Percentiles rank a stretch among this genome's conserved stretches.
Conservation (phyloP, 2,888 invertebrate genomes). For the Drosophila meridiana region DNA sequence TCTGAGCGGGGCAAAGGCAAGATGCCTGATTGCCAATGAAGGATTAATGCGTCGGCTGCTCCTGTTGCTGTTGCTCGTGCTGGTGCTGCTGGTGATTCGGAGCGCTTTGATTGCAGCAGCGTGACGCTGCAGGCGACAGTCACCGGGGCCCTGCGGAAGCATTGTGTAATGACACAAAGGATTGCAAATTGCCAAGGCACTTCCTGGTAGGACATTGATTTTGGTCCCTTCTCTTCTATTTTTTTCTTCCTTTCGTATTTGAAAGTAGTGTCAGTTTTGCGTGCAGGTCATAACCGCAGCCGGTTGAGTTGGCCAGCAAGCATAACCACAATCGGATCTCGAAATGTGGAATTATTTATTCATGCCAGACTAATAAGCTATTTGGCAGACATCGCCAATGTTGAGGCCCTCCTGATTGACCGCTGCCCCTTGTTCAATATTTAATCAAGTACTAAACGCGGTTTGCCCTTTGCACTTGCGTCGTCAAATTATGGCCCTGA, state of each 20-base stretch:
- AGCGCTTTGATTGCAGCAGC: slow-evolving; percentile 70
- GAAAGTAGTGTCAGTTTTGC: slow-evolving; percentile 25
- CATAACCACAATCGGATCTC: slow-evolving; percentile 34
- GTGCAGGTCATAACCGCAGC: slow-evolving; percentile 6
- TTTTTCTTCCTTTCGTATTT: slow-evolving; percentile 41
- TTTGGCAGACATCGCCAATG: slow-evolving; percentile 40
- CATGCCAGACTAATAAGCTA: slow-evolving; percentile 50
- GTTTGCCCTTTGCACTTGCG: slow-evolving; percentile 33
- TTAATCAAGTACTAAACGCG: slow-evolving; percentile 55
- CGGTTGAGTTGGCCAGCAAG: slow-evolving; percentile 19
- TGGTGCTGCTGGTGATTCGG: slow-evolving; percentile 50
- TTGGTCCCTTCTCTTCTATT: neutral
- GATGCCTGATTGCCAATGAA: slow-evolving; percentile 77
- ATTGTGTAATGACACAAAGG: slow-evolving; percentile 83
- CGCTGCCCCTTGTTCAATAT: slow-evolving; percentile 49
- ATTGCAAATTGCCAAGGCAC: slow-evolving; percentile 81
- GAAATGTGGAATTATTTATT: slow-evolving; percentile 51
- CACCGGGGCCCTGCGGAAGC: slow-evolving; percentile 70
- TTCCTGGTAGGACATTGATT: slow-evolving; percentile 77
- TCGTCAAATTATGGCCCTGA: slow-evolving; percentile 32
- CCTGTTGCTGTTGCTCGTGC: slow-evolving; percentile 40
- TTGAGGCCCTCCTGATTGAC: slow-evolving; percentile 5
- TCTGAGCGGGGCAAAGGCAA: slow-evolving; percentile 33
- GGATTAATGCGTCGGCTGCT: slow-evolving; percentile 65
- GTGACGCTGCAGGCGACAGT: slow-evolving; percentile 67